Evolutionary conservation across 2,113 vertebrate species (phyloP).

Genomic region (Misgurnus mizolepis): DNA sequence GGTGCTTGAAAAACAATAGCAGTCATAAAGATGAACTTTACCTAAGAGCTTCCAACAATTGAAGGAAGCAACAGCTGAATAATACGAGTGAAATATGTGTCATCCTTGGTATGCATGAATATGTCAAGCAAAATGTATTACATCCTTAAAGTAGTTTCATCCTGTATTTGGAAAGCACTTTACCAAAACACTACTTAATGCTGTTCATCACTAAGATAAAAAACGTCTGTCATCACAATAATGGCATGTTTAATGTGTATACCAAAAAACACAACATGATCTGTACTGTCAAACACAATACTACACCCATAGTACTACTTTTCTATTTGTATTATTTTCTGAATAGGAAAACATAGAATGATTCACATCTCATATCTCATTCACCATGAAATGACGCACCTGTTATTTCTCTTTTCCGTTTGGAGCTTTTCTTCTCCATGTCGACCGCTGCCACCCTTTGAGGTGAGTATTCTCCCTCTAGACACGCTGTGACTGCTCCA

Average conservation of each 20-base stretch:
- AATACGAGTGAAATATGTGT: slow-evolving; percentile 47
- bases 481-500: slow-evolving; percentile 60
- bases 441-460: slow-evolving; percentile 72
- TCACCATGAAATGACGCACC: slow-evolving; percentile 75
- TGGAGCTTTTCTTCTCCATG: slow-evolving; percentile 82
- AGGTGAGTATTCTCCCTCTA: slow-evolving; percentile 78
- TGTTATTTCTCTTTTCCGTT: slow-evolving; percentile 85
- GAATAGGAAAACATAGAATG: neutral
- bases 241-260: too few species aligned
- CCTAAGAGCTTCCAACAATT: slow-evolving; percentile 62
- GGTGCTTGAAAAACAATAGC: slow-evolving; percentile 54
- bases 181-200: neutral
- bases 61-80: slow-evolving; percentile 66
- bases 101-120: slow-evolving; percentile 57
- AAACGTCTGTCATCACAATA: too few species aligned
- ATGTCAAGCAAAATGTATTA: neutral
- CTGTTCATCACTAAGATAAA: too few species aligned
- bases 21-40: slow-evolving; percentile 44
- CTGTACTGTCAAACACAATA: neutral
- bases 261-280: too few species aligned
- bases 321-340: neutral
- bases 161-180: neutral
- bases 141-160: neutral
- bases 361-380: slow-evolving; percentile 12
- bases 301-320: neutral